These are phyloP conservation scores for Pogonophryne albipinna DNA, from an alignment of 2,797 vertebrate genomes.

Conservation along the genomic window DNA sequence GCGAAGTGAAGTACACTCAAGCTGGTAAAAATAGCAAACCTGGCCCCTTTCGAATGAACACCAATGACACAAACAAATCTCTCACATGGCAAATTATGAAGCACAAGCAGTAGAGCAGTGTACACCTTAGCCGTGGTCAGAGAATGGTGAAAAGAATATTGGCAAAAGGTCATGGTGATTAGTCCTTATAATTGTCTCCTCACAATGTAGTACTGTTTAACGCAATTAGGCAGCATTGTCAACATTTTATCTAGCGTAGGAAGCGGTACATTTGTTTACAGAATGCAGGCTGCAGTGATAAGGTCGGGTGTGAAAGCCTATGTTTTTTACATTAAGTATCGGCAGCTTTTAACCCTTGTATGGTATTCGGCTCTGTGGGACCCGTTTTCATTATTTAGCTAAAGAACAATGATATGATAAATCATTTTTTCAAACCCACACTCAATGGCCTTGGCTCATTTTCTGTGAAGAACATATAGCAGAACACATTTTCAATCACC, in stretches of 20 bases:
- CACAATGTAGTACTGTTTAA: too few relatives aligned
- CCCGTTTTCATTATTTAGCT: too few relatives aligned
- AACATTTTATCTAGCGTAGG: not conserved
- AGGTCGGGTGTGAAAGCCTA: not conserved
- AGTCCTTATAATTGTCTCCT: not conserved
- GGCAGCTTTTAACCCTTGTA: too few relatives aligned
- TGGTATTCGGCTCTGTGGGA: too few relatives aligned
- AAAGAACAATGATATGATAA: too few relatives aligned
- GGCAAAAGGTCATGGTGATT: constrained; percentile 21
- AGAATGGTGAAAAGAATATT: not conserved
- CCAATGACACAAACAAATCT: not conserved
- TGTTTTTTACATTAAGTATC: not conserved
- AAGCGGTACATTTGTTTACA: not conserved
- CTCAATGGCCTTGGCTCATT: too few relatives aligned
- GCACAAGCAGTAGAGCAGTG: not conserved
- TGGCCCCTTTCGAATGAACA: not conserved
- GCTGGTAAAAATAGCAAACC: not conserved
- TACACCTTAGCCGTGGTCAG: not conserved
- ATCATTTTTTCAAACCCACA: too few relatives aligned
- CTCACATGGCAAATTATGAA: not conserved
- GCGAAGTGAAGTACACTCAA: not conserved
- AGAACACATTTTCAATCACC: too few relatives aligned
- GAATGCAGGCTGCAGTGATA: not conserved
- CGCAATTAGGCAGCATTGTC: not conserved
- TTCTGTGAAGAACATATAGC: too few relatives aligned